Percentiles rank a stretch among this genome's conserved stretches.
Conservation (phyloP, 2,888 invertebrate genomes). For the Imbricaverruca yamaguchii region DNA sequence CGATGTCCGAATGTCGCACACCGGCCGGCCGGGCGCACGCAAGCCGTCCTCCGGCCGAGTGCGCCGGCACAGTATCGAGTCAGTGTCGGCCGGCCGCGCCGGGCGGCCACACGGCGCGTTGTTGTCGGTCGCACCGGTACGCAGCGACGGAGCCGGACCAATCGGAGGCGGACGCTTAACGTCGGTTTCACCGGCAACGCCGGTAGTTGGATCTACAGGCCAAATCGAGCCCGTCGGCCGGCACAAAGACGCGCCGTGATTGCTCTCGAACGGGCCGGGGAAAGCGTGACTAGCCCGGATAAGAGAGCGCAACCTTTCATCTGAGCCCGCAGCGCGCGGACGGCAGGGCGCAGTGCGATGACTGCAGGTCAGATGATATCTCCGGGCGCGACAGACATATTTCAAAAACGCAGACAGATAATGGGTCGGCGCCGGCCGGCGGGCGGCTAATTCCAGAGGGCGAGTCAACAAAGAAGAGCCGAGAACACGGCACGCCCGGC, state of each 20-base stretch:
- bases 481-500: neutral
- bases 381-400: neutral
- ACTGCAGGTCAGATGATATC: constrained; percentile 9
- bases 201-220: neutral
- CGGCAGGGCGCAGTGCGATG: neutral
- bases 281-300: constrained; percentile 1
- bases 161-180: too few species aligned
- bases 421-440: neutral
- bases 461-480: neutral
- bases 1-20: neutral
- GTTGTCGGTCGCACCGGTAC: too few species aligned
- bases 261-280: neutral
- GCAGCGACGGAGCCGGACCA: too few species aligned
- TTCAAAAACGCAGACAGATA: constrained; percentile 15
- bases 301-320: neutral
- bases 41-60: too few species aligned
- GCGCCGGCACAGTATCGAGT: too few species aligned
- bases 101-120: too few species aligned
- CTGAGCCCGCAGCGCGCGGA: neutral
- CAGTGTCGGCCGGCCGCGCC: too few species aligned
- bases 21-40: too few species aligned
- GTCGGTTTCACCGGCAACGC: too few species aligned
- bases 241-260: neutral
- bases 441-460: neutral
- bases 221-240: neutral